A percentile compares a stretch with the other conserved stretches of the same genome.
Evolutionary conservation across 35 echinoderm and acorn worm genomes (phyloP).

Genomic region (Anneissia japonica): DNA sequence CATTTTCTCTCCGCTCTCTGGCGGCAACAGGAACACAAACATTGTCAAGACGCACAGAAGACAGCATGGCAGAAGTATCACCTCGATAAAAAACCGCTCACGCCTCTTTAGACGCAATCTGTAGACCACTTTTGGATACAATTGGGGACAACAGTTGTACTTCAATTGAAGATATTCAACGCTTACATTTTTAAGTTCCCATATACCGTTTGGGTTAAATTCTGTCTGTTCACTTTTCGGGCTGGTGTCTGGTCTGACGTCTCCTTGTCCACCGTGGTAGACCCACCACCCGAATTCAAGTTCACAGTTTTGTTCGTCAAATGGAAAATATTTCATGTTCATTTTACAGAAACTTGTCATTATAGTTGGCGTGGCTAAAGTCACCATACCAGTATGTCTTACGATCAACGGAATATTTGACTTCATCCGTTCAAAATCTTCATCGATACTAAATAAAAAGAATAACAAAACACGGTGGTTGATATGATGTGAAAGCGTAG

Average conservation of each 20-base stretch:
- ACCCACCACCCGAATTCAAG: slow-evolving; percentile 28
- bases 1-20: slow-evolving; percentile 68
- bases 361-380: slow-evolving; percentile 24
- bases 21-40: slow-evolving; percentile 38
- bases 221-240: background rate
- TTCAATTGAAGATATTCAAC: slow-evolving; percentile 6
- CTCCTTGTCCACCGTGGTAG: background rate
- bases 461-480: too few relatives aligned
- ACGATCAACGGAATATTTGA: background rate
- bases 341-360: slow-evolving; percentile 33
- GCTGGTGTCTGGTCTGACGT: slow-evolving; percentile 12
- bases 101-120: background rate
- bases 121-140: background rate
- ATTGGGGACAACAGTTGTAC: slow-evolving; percentile 7
- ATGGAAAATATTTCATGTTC: slow-evolving; percentile 44
- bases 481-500: too few relatives aligned
- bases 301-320: slow-evolving; percentile 29
- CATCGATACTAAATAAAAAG: background rate
- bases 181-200: background rate
- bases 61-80: slow-evolving; percentile 22
- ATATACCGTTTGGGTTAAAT: background rate
- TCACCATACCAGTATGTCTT: background rate
- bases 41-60: slow-evolving; percentile 16
- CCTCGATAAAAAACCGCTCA: slow-evolving; percentile 14
- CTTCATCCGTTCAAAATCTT: background rate